Base-by-base conservation (phyloP, 2,888 invertebrate genomes). In the Amphipoea lucens region DNA sequence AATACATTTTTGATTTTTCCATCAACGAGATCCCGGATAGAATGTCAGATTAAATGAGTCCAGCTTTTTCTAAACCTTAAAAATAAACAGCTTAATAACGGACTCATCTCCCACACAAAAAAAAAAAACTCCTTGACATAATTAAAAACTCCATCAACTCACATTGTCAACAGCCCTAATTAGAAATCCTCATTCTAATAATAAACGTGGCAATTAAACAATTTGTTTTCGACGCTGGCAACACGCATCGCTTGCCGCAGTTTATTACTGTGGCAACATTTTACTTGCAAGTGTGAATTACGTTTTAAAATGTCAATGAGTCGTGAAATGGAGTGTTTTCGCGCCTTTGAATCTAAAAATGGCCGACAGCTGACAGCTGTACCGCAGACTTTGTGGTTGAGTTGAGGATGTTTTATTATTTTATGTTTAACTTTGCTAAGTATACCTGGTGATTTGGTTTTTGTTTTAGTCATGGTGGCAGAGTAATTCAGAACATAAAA, bases 231-330 rank as follows among this genome's bases (percentile, higher is more conserved):
- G 89, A 90, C 89, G 88, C 89, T 95, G 94, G 93, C 94, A 95
- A 91, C 90, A 95, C 95, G 96, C 91, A 94, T 92, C 92, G 92
- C 91, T 94, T 91, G 90, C 90, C 80, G 83, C 95, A 90, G 90
- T 96, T 96, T 96, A 96, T 96, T 93, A 90, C 94, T 91, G 82
- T 92, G 93, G 95, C 96, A 95, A 96, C 96, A 96, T 95, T 96
- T 95, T 96, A 95, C 94, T 93, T 94, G 94, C 94, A 95, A 95
- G 94, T 92, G 95, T 95, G 95, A 95, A 95, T 95, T 94, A 95
- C 94, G 94, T 92, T 92, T 91, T 92, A 86, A 92, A 94, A 92
- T 89, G 90, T 90, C 91, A 95, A 96, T 96, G 96, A 92, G 92
- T 83, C 96, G 95, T 93, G 94, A 96, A 95, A 95, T 90, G 84